Base-by-base conservation (phyloP, 2,888 invertebrate genomes). In the Cerceris rybyensis region DNA sequence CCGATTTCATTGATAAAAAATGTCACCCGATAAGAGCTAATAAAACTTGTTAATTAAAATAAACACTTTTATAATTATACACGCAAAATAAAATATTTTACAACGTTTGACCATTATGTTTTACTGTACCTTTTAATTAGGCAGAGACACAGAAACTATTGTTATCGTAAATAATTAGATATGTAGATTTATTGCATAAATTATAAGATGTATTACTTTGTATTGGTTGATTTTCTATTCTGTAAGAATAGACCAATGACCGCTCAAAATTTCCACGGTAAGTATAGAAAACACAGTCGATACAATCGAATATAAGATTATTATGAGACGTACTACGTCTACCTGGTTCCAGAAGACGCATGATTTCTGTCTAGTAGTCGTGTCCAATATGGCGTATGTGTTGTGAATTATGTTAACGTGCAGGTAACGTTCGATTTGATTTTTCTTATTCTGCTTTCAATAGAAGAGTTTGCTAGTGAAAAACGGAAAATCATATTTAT, bases 371-470 rank as follows among this genome's bases (percentile, higher is more conserved):
- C 74, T 55, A 76, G 84, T 82, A 88, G 82, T 88, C 86, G 86
- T 87, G 88, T 88, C 84, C 88, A 90, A 90, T 86, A 90, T 90
- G 90, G 90, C 90, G 89, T 84, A 76, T 81, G 81, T 87, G 89
- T 86, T 84, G 87, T 87, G 84, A 86, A 85, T 82, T 76, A 81
- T 73, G 77, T 86, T 82, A 83, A 80, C 75, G 75, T 79, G 87
- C 90, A 90, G 90, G 90, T 90, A 86, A 90, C 86, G 71, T 64
- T 54, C 52, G 52, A n/a, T 63, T 70, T 65, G 67, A 75, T 85
- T 81, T 75, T 80, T 77, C 28, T n/a, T 70, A 39, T 76, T 72
- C 75, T 64, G 13, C 39, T 6, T 14, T 2, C 7, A 6, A 52
- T 16, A 11, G 46, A 66, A 61, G 60, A 68, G 39, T 65, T 14